Evolutionary conservation across 2,113 vertebrate genomes (phyloP).

Genomic region (Fulica atra): DNA sequence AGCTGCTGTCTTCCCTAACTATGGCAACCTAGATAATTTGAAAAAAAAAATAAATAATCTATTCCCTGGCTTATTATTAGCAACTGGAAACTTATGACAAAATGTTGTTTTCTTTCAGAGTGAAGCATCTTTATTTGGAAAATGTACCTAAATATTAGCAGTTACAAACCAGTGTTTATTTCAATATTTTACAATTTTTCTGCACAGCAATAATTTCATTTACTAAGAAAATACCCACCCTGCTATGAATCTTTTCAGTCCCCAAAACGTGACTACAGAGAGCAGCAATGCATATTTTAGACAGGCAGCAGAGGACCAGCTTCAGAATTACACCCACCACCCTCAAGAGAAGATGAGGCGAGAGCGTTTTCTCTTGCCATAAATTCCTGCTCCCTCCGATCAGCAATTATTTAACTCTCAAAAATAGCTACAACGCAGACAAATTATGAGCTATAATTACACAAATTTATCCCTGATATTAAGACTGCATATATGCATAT

Average conservation of each 20-base stretch:
- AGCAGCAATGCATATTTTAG: conserved; percentile 30
- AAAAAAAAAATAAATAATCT: background rate
- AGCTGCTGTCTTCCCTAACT: background rate
- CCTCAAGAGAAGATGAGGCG: background rate
- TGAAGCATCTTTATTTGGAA: background rate
- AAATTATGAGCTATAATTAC: conserved; percentile 37
- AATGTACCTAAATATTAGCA: background rate
- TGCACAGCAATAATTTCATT: background rate
- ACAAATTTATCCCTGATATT: background rate
- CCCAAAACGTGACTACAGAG: background rate
- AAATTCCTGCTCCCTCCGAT: conserved; percentile 36
- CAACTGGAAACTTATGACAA: background rate
- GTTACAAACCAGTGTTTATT: background rate
- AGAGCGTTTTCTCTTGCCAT: background rate
- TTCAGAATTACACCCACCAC: conserved; percentile 51
- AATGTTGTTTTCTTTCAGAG: background rate
- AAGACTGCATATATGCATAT: background rate
- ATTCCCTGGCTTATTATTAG: background rate
- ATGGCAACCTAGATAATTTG: background rate
- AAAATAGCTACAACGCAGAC: conserved; percentile 32
- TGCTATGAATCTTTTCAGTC: background rate
- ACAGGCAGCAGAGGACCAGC: conserved; percentile 26
- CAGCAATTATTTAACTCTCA: conserved; percentile 57
- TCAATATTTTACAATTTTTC: background rate
- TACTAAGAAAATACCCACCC: background rate